Percentiles rank a stretch among this genome's conserved stretches.
Conservation (phyloP, 2,888 invertebrate genomes). For the Tachina fera region DNA sequence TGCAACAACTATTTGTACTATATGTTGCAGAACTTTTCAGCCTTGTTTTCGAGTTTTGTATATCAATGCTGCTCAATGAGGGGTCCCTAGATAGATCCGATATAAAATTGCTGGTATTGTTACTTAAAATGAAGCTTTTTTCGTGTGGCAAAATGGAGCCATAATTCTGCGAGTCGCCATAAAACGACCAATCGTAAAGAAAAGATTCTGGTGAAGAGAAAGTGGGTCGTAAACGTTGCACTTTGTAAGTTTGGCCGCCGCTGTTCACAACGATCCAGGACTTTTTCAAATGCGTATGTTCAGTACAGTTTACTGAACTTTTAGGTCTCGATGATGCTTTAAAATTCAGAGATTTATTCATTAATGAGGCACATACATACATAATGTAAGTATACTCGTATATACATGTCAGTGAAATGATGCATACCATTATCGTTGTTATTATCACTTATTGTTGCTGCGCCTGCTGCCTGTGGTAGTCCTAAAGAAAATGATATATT, state of each 20-base stretch:
- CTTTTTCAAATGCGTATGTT: constrained; percentile 81
- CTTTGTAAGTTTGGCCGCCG: constrained; percentile 76
- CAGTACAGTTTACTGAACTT: constrained; percentile 77
- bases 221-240: constrained; percentile 81
- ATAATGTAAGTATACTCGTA: neutral
- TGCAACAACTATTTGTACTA: constrained; percentile 38
- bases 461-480: constrained; percentile 74
- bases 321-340: constrained; percentile 74
- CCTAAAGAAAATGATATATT: constrained; percentile 82
- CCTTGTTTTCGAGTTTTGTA: constrained; percentile 32
- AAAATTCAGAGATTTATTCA: constrained; percentile 24
- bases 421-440: constrained; percentile 73
- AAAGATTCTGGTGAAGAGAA: constrained; percentile 82
- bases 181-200: constrained; percentile 75
- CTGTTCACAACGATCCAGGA: constrained; percentile 81
- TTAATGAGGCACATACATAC: neutral
- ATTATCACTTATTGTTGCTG: constrained; percentile 52
- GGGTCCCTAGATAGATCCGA: constrained; percentile 81
- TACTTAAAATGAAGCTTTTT: constrained; percentile 76
- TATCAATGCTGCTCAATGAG: constrained; percentile 72
- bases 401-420: neutral
- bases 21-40: constrained; percentile 29
- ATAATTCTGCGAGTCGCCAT: constrained; percentile 79
- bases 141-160: constrained; percentile 81
- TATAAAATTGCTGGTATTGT: constrained; percentile 81